Percentiles rank a stretch among this genome's conserved stretches.
These are phyloP conservation scores for Drosophila neocordata DNA, from an alignment of 1,140 invertebrate genomes.

Conservation along the genomic window DNA sequence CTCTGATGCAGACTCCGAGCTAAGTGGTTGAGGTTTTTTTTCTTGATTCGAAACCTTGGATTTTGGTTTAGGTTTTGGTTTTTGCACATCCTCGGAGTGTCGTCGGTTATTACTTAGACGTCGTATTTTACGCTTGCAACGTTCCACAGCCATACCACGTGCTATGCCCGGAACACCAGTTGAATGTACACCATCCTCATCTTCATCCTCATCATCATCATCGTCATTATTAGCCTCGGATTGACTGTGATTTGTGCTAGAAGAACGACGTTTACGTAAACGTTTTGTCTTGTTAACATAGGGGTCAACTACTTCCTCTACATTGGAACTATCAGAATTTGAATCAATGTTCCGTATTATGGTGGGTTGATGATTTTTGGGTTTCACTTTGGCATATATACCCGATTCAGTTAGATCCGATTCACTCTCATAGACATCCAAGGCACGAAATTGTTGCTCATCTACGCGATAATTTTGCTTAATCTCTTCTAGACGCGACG, in stretches of 20 bases:
- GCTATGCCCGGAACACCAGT: slow-evolving; percentile 70
- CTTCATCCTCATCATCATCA: slow-evolving; percentile 41
- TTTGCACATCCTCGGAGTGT: slow-evolving; percentile 29
- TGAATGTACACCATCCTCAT: slow-evolving; percentile 46
- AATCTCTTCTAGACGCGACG: slow-evolving; percentile 52
- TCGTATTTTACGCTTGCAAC: slow-evolving; percentile 61
- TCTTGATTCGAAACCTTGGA: background rate
- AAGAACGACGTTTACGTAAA: slow-evolving; percentile 69
- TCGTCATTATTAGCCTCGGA: slow-evolving; percentile 60
- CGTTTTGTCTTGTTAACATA: slow-evolving; percentile 63
- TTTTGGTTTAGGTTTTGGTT: slow-evolving; percentile 24
- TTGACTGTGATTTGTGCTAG: slow-evolving; percentile 67
- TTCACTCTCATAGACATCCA: slow-evolving; percentile 80
- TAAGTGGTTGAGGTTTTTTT: slow-evolving; percentile 14
- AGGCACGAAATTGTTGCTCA: slow-evolving; percentile 67
- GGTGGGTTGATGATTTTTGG: slow-evolving; percentile 43
- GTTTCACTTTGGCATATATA: slow-evolving; percentile 67
- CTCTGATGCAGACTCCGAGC: slow-evolving; percentile 51
- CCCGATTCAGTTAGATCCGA: slow-evolving; percentile 76
- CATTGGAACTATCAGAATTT: slow-evolving; percentile 46
- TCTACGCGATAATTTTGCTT: slow-evolving; percentile 71
- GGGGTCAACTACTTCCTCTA: slow-evolving; percentile 46
- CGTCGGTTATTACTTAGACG: slow-evolving; percentile 29
- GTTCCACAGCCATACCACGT: slow-evolving; percentile 70
- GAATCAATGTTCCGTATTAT: slow-evolving; percentile 64